Conservation (phyloP, 1,140 invertebrate species). For the Hetaerina americana region DNA sequence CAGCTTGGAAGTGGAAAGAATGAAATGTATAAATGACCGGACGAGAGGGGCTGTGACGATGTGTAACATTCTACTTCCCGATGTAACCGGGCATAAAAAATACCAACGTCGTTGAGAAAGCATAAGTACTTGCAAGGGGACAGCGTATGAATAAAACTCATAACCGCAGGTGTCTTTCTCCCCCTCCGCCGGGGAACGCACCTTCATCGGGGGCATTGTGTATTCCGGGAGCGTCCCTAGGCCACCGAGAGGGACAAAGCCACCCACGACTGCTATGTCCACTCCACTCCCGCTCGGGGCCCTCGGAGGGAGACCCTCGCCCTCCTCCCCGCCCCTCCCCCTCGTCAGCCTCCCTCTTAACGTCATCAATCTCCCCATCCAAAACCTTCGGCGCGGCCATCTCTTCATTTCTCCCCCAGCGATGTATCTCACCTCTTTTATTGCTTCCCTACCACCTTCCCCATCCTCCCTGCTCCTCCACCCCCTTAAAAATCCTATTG, state of each 20-base stretch:
- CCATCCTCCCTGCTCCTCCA: not conserved
- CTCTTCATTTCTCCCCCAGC: constrained; percentile 1
- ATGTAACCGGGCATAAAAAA: too few species aligned
- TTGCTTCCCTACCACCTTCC: not conserved
- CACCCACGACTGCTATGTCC: not conserved
- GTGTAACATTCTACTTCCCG: too few species aligned
- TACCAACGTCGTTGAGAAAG: not conserved
- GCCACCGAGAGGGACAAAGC: not conserved
- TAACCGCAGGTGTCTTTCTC: not conserved
- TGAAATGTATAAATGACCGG: too few species aligned
- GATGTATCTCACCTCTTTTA: constrained; percentile 2
- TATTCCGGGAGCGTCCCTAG: not conserved
- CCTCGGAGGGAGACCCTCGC: too few species aligned
- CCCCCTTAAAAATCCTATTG: not conserved
- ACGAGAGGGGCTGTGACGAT: too few species aligned
- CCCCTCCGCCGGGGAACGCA: too few species aligned
- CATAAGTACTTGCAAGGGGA: not conserved
- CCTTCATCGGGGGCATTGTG: not conserved
- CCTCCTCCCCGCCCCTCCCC: not conserved
- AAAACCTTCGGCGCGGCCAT: not conserved
- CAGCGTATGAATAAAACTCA: not conserved
- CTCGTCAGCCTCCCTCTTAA: not conserved
- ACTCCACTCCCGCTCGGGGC: too few species aligned
- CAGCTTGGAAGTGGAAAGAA: too few species aligned
- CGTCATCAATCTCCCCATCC: not conserved